These are phyloP conservation scores for Cylindroiulus punctatus DNA, from an alignment of 2,888 invertebrate genomes.

Conservation along the genomic window DNA sequence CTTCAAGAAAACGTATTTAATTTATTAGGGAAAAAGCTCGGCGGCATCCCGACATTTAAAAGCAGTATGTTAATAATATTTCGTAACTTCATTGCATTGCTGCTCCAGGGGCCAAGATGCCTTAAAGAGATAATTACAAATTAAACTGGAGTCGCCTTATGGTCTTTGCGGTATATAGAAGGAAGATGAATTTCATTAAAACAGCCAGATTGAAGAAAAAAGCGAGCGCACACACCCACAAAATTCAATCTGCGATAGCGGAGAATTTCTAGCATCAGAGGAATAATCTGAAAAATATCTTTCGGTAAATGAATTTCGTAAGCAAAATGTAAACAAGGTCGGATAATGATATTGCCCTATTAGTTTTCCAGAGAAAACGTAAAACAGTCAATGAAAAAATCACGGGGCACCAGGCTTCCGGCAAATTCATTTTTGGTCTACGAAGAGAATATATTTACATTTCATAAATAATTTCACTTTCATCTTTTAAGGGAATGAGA, in stretches of 20 bases:
- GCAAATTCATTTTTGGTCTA: conserved; percentile 5
- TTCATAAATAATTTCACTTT: conserved; percentile 32
- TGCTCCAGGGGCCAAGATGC: conserved; percentile 20
- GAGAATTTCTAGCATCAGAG: background rate
- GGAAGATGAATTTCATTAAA: background rate
- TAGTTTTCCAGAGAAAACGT: conserved; percentile 27
- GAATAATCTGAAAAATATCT: conserved; percentile 4
- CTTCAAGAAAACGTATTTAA: background rate
- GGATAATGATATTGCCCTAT: conserved; percentile 20
- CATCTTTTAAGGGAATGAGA: background rate
- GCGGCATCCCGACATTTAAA: background rate
- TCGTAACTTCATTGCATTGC: background rate
- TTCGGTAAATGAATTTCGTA: conserved; percentile 26
- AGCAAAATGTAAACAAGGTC: conserved; percentile 26
- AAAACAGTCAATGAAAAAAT: conserved; percentile 10
- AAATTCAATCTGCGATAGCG: background rate
- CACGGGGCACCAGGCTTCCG: conserved; percentile 7
- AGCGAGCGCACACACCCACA: background rate
- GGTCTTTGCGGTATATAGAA: background rate
- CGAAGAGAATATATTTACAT: conserved; percentile 27
- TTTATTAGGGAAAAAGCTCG: background rate
- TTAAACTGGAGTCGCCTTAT: background rate
- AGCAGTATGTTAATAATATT: conserved; percentile 26
- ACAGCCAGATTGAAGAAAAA: conserved; percentile 10
- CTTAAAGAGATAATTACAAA: background rate